Evolutionary conservation across 2,888 invertebrate genomes (phyloP).

Genomic region (Latheticus oryzae): DNA sequence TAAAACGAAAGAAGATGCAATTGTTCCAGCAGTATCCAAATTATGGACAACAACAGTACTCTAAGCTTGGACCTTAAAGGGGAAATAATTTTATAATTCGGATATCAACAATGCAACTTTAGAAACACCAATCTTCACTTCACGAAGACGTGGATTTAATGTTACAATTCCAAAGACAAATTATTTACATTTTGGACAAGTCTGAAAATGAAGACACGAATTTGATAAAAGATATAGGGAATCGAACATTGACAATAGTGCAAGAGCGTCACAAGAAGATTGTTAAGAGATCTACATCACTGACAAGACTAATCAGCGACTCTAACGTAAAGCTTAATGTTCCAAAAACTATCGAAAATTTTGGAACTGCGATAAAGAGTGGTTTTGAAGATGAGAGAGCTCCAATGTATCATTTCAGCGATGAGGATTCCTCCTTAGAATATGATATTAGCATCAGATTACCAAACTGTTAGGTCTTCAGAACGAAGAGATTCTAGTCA

Average conservation of each 20-base stretch:
- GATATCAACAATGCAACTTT: too few relatives aligned
- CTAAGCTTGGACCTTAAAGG: constrained; percentile 47
- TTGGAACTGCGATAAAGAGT: constrained; percentile 58
- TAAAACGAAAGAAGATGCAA: background rate
- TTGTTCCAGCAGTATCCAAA: too few relatives aligned
- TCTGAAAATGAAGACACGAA: constrained; percentile 37
- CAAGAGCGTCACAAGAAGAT: constrained; percentile 38
- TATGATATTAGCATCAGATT: constrained; percentile 59
- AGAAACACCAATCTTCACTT: constrained; percentile 34
- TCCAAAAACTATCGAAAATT: constrained; percentile 61
- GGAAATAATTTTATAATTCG: constrained; percentile 13
- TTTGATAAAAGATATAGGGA: constrained; percentile 46
- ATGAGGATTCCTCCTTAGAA: constrained; percentile 61
- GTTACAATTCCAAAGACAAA: constrained; percentile 39
- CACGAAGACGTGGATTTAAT: constrained; percentile 38
- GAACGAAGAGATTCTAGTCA: constrained; percentile 32
- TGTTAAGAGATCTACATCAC: constrained; percentile 33
- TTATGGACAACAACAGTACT: background rate
- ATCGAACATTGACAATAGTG: constrained; percentile 45
- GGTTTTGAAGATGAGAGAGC: constrained; percentile 61
- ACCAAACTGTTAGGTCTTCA: constrained; percentile 55
- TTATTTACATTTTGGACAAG: constrained; percentile 34
- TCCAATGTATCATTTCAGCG: constrained; percentile 61
- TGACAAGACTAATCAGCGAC: constrained; percentile 52
- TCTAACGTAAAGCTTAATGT: constrained; percentile 60